Evolutionary conservation across 2,797 vertebrate genomes (phyloP).

Genomic region (Sardinella longiceps): DNA sequence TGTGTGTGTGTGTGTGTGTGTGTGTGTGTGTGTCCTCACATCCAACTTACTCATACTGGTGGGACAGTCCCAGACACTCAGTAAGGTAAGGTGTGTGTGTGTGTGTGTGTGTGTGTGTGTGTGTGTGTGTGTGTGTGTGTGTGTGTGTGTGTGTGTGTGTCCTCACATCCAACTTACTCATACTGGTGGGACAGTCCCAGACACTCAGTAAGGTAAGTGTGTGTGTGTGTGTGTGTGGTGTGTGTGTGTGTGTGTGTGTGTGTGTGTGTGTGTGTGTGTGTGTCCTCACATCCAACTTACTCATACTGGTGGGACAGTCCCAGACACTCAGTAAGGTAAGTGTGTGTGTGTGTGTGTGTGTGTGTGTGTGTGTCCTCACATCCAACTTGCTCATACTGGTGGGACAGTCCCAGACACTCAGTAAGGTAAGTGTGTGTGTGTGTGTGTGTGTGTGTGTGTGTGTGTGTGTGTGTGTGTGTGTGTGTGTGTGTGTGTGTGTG

Average conservation of each 20-base stretch:
- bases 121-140: neutral
- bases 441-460: neutral
- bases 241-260: neutral
- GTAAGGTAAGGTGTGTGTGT: slow-evolving; percentile 98
- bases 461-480: neutral
- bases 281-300: slow-evolving; percentile 92
- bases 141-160: slow-evolving; percentile 52
- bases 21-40: slow-evolving; percentile 89
- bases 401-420: slow-evolving; percentile 96
- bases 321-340: slow-evolving; percentile 97
- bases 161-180: slow-evolving; percentile 95
- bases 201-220: slow-evolving; percentile 93
- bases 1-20: neutral
- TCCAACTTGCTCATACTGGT: slow-evolving; percentile 97
- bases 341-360: neutral
- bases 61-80: slow-evolving; percentile 96
- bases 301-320: slow-evolving; percentile 98
- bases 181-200: slow-evolving; percentile 97
- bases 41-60: slow-evolving; percentile 97
- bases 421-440: slow-evolving; percentile 84
- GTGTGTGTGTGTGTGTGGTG: neutral
- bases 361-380: slow-evolving; percentile 76
- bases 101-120: neutral
- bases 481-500: no score
- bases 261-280: neutral